These are phyloP conservation scores for Bombyx huttoni DNA, from an alignment of 2,888 invertebrate genomes.

Conservation along the genomic window DNA sequence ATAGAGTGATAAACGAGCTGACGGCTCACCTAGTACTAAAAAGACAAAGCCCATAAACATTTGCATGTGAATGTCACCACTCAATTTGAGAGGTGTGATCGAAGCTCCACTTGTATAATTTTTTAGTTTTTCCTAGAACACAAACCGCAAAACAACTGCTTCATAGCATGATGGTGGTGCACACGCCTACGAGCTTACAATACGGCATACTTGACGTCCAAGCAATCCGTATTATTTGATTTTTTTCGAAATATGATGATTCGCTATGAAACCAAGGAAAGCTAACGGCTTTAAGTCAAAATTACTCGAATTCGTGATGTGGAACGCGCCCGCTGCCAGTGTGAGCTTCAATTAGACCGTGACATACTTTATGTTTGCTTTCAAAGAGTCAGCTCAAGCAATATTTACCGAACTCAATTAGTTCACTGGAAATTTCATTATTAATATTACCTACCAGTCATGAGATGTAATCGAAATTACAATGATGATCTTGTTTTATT, in stretches of 20 bases:
- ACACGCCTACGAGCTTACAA: no score
- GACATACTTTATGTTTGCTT: constrained; percentile 54
- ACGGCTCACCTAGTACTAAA: no score
- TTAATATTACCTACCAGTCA: neutral
- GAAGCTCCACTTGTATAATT: no score
- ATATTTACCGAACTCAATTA: constrained; percentile 8
- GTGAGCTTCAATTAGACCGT: constrained; percentile 54
- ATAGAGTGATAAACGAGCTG: no score
- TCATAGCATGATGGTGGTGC: no score
- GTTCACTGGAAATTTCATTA: neutral
- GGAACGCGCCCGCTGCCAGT: constrained; percentile 42
- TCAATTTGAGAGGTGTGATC: no score
- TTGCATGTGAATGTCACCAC: no score
- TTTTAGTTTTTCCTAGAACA: no score
- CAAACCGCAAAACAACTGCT: no score
- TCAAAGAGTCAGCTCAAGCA: constrained; percentile 32
- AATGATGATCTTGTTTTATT: neutral
- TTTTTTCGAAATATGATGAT: neutral
- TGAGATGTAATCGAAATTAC: neutral
- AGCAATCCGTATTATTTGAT: no score
- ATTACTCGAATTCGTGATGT: constrained; percentile 38
- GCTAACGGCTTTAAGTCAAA: constrained; percentile 26
- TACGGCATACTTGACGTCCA: no score
- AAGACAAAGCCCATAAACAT: no score
- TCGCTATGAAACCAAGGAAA: constrained; percentile 10